These are phyloP conservation scores for Caenorhabditis sp. DNA, from an alignment of 2,888 invertebrate genomes.

Conservation along the genomic window DNA sequence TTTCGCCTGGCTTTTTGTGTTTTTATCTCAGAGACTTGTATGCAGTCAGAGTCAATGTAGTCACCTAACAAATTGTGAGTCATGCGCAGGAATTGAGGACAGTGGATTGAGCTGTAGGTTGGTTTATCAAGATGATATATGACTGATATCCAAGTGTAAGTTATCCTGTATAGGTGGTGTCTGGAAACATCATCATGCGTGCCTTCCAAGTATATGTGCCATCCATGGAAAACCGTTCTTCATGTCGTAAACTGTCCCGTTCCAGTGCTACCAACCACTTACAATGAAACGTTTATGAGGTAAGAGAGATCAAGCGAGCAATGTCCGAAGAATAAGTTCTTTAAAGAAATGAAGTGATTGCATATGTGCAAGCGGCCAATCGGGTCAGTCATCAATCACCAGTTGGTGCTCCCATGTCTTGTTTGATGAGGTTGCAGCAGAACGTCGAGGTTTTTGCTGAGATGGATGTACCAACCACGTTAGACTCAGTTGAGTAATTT, in stretches of 20 bases:
- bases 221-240: conserved; percentile 50
- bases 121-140: background rate
- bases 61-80: conserved; percentile 37
- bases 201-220: conserved; percentile 63
- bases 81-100: conserved; percentile 58
- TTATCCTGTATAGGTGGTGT: conserved; percentile 61
- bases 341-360: conserved; percentile 47
- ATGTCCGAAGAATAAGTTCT: background rate
- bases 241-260: conserved; percentile 57
- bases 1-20: background rate
- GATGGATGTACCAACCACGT: conserved; percentile 25
- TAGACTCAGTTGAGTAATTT: conserved; percentile 19
- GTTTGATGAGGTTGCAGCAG: conserved; percentile 25
- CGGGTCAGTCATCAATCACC: conserved; percentile 54
- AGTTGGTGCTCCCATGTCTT: conserved; percentile 55
- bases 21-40: conserved; percentile 16
- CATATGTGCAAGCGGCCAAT: conserved; percentile 64
- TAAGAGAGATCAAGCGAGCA: background rate
- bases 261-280: conserved; percentile 24
- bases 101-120: conserved; percentile 51
- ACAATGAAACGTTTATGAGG: conserved; percentile 51
- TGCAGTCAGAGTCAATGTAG: conserved; percentile 24
- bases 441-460: conserved; percentile 31
- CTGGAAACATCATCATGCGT: conserved; percentile 43
- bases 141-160: background rate